These are phyloP conservation scores for Gymnodraco acuticeps DNA, from an alignment of 2,797 vertebrate genomes.

Conservation along the genomic window DNA sequence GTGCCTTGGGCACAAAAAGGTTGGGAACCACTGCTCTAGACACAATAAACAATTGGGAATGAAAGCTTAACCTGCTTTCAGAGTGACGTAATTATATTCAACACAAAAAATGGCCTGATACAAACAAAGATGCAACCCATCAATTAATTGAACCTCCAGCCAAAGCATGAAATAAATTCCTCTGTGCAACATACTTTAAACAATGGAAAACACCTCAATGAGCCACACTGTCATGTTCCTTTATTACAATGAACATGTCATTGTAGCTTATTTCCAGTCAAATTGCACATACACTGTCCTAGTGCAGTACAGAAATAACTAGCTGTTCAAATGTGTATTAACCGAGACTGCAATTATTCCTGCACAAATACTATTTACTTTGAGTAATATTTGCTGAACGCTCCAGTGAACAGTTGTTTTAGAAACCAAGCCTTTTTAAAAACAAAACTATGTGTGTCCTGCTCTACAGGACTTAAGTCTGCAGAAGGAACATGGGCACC, in stretches of 20 bases:
- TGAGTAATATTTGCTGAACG: background rate
- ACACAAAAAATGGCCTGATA: background rate
- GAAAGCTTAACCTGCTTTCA: conserved; percentile 24
- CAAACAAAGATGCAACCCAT: background rate
- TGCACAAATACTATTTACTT: background rate
- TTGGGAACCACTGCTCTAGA: too few species aligned
- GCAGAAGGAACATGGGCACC: background rate
- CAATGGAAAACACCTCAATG: conserved; percentile 1
- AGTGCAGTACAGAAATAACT: background rate
- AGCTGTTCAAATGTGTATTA: background rate
- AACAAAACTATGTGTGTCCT: background rate
- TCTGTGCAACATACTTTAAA: background rate
- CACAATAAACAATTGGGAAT: conserved; percentile 51
- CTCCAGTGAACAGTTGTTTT: background rate
- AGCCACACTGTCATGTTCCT: background rate
- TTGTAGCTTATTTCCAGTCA: conserved; percentile 4
- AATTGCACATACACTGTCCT: background rate
- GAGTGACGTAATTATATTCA: background rate
- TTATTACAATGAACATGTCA: conserved; percentile 2
- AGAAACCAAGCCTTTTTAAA: background rate
- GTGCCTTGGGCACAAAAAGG: too few species aligned
- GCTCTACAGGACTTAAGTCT: background rate
- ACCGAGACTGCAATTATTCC: background rate
- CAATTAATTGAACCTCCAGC: background rate
- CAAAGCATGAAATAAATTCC: background rate